Base-by-base conservation (phyloP, 2,888 invertebrate genomes). In the Caenorhabditis sulstoni region DNA sequence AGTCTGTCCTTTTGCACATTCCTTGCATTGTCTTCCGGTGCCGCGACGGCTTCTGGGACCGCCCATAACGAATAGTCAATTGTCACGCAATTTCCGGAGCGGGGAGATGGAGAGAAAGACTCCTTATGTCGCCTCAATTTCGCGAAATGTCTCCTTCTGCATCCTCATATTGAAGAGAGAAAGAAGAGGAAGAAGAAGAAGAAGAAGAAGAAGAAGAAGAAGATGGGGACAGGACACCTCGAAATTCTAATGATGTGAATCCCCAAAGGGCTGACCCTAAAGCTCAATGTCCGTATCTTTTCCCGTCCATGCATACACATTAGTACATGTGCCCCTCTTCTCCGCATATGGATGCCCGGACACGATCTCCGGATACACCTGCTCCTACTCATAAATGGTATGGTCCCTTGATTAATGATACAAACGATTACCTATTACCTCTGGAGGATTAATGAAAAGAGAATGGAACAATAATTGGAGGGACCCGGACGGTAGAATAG, bases 201-300 rank as follows among this genome's bases (percentile, higher is more conserved):
- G 35, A 41, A 35, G 20, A 62, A 14, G 22, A 18, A 8, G 59
- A 52, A 45, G 53, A 22, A 66, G 47, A 29, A 44, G 53, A 29
- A n/a, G 29, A 29, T 29, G 29, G 23, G 29, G 22, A 53, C 20
- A 39, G 64, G 73, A 58, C 67, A 61, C 67, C 76, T 62, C 67
- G 68, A 76, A 62, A 67, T 76, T 76, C 76, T 76, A 76, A 76
- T 76, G 76, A 76, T 76, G 75, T 73, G 74, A 67, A 68, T 76
- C 68, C 76, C 75, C 62, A 44, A 68, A 64, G 76, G 68, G 39
- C 39, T 64, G 57, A 37, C 47, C 66, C 45, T 49, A 39, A 44
- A 62, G 52, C 55, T 52, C 52, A 62, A 50, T 55, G 71, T 22
- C 22, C 22, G 53, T 41, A 22, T 23, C 12, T 55, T 22, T 20